Percentiles rank a stretch among this genome's conserved stretches.
These are phyloP conservation scores for Diploscapter pachys DNA, from an alignment of 1,140 invertebrate genomes.

Conservation along the genomic window DNA sequence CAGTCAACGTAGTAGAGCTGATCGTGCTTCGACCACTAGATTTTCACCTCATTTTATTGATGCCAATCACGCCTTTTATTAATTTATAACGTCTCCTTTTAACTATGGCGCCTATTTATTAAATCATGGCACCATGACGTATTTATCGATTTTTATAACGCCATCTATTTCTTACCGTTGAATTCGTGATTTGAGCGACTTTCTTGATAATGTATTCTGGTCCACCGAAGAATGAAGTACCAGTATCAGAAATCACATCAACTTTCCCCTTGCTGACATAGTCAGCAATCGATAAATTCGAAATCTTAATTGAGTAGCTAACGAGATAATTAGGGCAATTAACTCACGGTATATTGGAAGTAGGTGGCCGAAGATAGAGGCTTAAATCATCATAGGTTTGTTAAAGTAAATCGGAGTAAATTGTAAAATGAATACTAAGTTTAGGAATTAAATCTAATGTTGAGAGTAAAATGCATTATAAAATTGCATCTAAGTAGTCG, in stretches of 20 bases:
- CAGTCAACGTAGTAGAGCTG: constrained; percentile 25
- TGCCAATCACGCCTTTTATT: no score
- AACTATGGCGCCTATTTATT: no score
- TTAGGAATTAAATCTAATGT: no score
- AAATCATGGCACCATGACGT: no score
- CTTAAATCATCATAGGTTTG: background rate
- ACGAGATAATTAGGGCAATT: no score
- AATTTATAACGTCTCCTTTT: no score
- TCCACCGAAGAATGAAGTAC: constrained; percentile 34
- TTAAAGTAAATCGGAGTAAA: no score
- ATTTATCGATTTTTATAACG: no score
- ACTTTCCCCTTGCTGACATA: constrained; percentile 29
- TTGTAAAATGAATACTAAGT: no score
- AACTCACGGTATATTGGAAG: constrained; percentile 20
- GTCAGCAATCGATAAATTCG: constrained; percentile 21
- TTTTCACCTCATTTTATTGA: no score
- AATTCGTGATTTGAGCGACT: constrained; percentile 23
- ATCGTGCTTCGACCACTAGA: constrained; percentile 14
- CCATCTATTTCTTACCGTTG: background rate
- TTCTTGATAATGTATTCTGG: constrained; percentile 28
- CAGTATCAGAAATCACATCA: constrained; percentile 36
- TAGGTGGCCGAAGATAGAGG: constrained; percentile 40
- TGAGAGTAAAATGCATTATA: no score
- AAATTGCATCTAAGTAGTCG: no score
- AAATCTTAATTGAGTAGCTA: constrained; percentile 23